Evolutionary conservation across 2,888 invertebrate species (phyloP), one percentile per base, ranked within the genome.

Genomic region (Nomada hirtipes): DNA sequence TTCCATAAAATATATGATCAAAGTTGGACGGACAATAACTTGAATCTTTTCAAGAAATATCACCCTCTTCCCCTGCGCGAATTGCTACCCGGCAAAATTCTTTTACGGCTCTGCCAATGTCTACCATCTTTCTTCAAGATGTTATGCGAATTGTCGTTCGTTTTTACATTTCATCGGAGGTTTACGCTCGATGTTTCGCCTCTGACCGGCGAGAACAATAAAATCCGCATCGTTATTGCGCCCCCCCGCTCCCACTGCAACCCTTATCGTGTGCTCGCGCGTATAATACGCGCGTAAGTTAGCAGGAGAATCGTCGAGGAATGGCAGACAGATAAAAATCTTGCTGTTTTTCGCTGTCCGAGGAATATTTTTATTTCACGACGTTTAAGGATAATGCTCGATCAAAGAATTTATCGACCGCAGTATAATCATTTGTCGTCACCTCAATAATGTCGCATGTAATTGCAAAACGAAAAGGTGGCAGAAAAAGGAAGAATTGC

Each of bases 181-280:
- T 88, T 88, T 87, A 88, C 76, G 79, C 67, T 52, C 65, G 61
- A 57, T 47, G 44, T 9, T 23, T 83, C 82, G 82, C 88, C 89
- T 88, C 79, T 83, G 87, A 88, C 89, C 88, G 75, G 55, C 18
- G 29, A 55, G 75, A 85, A 88, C 78, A 88, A 88, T 88, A 85
- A 88, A 88, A 82, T 77, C 60, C 75, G 67, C 68, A 73, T 86
- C 63, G 73, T 88, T 88, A 82, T 88, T 79, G 80, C 79, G 83
- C 87, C 29, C 65, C 65, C 26, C 63, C 80, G 77, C 76, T 79
- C 72, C 78, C 69, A 1, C 63, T 65, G 26, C 65, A 76, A 79
- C 78, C 80, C 74, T 64, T 77, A 84, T 84, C 79, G 13, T 29
- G 64, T 63, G 47, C 79, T 26, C 47, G 68, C 70, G 61, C 70